phyloP scores from a whole-genome alignment of 2,888 invertebrate genomes.

The Drosophila nr. medialis region DNA sequence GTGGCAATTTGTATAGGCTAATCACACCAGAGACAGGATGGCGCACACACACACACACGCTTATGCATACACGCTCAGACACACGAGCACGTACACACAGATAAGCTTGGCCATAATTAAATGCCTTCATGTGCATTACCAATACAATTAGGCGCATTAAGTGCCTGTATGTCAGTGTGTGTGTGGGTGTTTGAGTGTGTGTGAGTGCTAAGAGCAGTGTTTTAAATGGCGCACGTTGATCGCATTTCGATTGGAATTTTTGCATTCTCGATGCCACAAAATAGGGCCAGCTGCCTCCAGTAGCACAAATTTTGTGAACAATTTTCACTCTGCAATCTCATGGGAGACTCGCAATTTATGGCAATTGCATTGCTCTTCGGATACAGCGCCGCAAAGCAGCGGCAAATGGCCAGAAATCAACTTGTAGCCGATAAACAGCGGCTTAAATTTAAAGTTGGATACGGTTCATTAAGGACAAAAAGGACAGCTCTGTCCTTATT shows the following conservation, averaged over 20 bases:
- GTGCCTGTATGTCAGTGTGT: constrained; percentile 22
- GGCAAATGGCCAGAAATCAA: constrained; percentile 18
- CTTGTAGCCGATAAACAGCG: constrained; percentile 6
- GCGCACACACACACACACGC: constrained; percentile 7
- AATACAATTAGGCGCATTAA: constrained; percentile 69
- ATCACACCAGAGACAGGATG: constrained; percentile 59
- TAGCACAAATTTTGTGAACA: constrained; percentile 30
- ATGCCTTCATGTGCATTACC: constrained; percentile 64
- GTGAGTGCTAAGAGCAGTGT: constrained; percentile 23
- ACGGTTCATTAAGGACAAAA: neutral
- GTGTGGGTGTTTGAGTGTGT: constrained; percentile 1
- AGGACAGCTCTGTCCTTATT: neutral
- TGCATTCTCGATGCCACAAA: constrained; percentile 63
- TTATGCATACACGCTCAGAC: constrained; percentile 7
- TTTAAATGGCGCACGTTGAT: constrained; percentile 57
- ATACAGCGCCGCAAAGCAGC: constrained; percentile 4
- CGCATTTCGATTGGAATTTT: constrained; percentile 56
- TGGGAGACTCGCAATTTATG: constrained; percentile 70
- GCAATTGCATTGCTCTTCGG: constrained; percentile 53
- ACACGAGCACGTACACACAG: constrained; percentile 11
- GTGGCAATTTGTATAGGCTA: constrained; percentile 70
- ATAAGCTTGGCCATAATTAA: constrained; percentile 56
- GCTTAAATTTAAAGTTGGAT: neutral
- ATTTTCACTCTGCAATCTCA: constrained; percentile 65
- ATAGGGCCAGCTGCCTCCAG: constrained; percentile 26